phyloP scores from a whole-genome alignment of 2,888 invertebrate genomes.

The Lamproptera curius region DNA sequence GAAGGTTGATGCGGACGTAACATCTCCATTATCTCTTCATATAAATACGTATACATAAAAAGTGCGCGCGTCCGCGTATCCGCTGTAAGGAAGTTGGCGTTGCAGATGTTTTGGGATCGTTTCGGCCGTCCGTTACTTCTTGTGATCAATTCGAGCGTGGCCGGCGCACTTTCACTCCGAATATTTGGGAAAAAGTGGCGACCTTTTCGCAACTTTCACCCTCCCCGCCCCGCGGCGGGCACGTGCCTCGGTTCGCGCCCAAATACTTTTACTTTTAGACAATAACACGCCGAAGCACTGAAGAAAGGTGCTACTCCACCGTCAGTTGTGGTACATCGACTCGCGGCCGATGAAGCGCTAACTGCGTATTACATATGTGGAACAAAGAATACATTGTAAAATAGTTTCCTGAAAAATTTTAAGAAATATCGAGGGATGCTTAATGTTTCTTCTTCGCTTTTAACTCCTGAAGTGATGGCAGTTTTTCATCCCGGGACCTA shows the following conservation, averaged over 20 bases:
- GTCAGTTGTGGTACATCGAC: neutral
- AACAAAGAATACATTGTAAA: no score
- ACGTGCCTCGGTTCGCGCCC: constrained; percentile 60
- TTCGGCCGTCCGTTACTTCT: constrained; percentile 31
- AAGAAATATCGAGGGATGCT: no score
- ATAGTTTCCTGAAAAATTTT: no score
- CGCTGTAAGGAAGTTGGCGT: no score
- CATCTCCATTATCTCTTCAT: neutral
- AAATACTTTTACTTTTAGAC: constrained; percentile 70
- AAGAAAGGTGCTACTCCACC: neutral
- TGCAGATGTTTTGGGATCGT: no score
- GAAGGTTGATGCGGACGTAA: no score
- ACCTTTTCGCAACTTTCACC: constrained; percentile 75
- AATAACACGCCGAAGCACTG: neutral
- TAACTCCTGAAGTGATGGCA: no score
- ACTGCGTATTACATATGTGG: no score
- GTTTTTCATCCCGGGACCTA: no score
- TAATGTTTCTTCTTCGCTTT: no score
- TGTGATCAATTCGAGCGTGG: constrained; percentile 58
- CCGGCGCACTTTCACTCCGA: constrained; percentile 69
- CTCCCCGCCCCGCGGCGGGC: constrained; percentile 33
- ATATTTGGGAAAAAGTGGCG: constrained; percentile 77
- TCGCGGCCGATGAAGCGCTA: no score
- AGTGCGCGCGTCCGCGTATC: no score
- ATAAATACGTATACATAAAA: neutral